Percentiles rank a stretch among this genome's conserved stretches.
Conservation (phyloP, 30 jellyfish, hydroid and myxozoan genomes). For the Hydractinia symbiolongicarpus region DNA sequence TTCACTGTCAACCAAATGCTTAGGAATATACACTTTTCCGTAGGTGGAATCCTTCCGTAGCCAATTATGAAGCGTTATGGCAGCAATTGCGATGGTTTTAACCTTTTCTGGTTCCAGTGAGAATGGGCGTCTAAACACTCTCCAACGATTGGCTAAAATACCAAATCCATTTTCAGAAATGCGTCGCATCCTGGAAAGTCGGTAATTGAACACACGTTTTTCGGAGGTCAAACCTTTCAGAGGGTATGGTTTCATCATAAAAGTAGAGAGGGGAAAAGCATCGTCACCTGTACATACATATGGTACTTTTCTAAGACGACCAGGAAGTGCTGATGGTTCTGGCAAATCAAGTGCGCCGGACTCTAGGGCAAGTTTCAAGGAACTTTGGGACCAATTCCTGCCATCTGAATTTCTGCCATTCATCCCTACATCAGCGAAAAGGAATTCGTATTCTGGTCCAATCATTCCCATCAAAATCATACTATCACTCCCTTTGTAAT, state of each 20-base stretch:
- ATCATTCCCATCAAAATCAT: no score
- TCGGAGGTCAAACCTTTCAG: conserved; percentile 31
- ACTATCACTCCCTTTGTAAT: no score
- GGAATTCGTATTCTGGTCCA: no score
- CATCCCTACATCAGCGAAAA: no score
- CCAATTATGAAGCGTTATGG: conserved; percentile 17
- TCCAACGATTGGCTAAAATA: conserved; percentile 23
- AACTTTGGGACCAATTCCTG: no score
- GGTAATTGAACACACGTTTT: conserved; percentile 23
- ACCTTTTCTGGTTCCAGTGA: conserved; percentile 11
- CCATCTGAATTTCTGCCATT: no score
- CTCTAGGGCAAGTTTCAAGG: no score
- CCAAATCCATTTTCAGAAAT: conserved; percentile 26
- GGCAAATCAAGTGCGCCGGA: no score
- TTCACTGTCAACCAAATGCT: not conserved
- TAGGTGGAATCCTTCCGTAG: conserved; percentile 16
- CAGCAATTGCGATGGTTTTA: conserved; percentile 8
- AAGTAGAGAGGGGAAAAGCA: conserved; percentile 25
- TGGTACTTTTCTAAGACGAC: no score
- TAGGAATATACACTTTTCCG: conserved; percentile 20
- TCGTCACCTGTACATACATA: conserved; percentile 30
- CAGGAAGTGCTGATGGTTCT: no score
- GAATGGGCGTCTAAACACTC: no score
- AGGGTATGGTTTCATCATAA: conserved; percentile 31
- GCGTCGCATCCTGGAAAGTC: conserved; percentile 32